phyloP scores from a whole-genome alignment of 2,113 vertebrate species.

The Haliaeetus leucogaster region DNA sequence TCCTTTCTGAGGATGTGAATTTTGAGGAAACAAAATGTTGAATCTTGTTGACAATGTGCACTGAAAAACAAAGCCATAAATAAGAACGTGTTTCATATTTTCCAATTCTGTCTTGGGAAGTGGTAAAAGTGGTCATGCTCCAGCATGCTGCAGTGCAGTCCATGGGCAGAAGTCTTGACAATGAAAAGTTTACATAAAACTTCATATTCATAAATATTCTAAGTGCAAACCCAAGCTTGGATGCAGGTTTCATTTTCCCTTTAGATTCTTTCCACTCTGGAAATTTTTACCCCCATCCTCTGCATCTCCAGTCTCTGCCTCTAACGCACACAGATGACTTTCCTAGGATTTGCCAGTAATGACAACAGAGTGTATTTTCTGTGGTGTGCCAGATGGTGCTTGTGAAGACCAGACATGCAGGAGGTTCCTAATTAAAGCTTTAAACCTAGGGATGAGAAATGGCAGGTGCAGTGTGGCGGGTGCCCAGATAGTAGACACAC shows the following conservation, averaged over 20 bases:
- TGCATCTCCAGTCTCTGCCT: not conserved
- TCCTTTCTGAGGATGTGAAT: not conserved
- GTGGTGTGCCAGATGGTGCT: constrained; percentile 73
- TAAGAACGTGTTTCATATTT: not conserved
- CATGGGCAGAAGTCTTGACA: not conserved
- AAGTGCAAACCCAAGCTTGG: not conserved
- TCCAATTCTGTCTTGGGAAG: not conserved
- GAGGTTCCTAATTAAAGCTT: constrained; percentile 79
- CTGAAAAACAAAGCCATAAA: not conserved
- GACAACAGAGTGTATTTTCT: constrained; percentile 57
- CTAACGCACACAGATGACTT: constrained; percentile 21
- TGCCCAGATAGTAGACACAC: constrained; percentile 18
- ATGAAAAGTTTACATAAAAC: not conserved
- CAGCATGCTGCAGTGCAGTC: not conserved
- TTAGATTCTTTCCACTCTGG: not conserved
- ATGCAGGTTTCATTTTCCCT: not conserved
- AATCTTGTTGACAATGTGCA: not conserved
- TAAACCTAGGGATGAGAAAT: constrained; percentile 67
- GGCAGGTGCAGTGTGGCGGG: constrained; percentile 58
- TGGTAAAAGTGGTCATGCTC: not conserved
- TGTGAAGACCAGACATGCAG: constrained; percentile 60
- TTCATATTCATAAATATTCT: not conserved
- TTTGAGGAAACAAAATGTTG: not conserved
- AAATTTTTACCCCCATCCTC: not conserved
- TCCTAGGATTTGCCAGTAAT: constrained; percentile 48